Evolutionary conservation across 2,797 vertebrate species (phyloP).

Genomic region (Micropoecilia bifurca): DNA sequence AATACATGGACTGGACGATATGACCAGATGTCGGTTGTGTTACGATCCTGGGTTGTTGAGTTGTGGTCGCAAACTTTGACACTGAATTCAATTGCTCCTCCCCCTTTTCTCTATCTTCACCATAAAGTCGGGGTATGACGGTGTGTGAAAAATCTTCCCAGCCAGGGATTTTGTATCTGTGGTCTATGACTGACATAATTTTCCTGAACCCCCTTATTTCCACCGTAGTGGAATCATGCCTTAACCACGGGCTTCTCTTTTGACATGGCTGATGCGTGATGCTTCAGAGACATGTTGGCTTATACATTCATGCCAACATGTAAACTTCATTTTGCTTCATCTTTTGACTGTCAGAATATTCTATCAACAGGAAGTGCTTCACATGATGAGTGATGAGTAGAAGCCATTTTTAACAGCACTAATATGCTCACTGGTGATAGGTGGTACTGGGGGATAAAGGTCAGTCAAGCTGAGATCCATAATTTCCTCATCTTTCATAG

Average conservation of each 20-base stretch:
- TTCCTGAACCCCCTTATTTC: neutral
- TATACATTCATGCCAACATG: no score
- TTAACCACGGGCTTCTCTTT: neutral
- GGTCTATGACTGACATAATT: neutral
- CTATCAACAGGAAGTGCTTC: neutral
- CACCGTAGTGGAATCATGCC: neutral
- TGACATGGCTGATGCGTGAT: neutral
- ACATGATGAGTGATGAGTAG: neutral
- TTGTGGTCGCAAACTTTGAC: neutral
- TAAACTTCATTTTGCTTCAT: neutral
- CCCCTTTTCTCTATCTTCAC: neutral
- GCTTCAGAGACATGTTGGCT: neutral
- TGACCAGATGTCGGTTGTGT: no score
- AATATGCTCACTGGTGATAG: neutral
- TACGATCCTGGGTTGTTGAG: no score
- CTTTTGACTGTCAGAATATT: neutral
- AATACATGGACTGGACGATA: no score
- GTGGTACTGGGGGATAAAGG: neutral
- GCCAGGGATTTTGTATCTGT: neutral
- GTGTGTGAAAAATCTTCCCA: neutral
- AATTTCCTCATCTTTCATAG: neutral
- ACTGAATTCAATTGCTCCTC: neutral
- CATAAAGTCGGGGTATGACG: neutral
- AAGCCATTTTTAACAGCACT: neutral
- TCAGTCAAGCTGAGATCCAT: neutral